Evolutionary conservation across 1,140 invertebrate genomes (phyloP).

Genomic region (Pachypeltis micranthus): DNA sequence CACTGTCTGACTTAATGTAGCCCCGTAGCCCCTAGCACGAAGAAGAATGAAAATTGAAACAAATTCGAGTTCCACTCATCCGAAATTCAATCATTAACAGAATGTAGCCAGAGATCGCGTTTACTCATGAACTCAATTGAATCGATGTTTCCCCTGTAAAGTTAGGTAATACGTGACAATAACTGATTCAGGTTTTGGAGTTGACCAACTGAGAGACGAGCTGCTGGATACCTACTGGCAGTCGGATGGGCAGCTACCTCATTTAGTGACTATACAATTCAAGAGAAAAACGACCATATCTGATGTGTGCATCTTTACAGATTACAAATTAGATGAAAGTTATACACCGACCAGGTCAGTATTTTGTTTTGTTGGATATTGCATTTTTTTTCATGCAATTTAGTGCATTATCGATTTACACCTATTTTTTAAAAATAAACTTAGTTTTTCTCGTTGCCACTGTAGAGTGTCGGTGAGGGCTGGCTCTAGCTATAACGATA

Average conservation of each 20-base stretch:
- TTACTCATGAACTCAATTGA: too few species aligned
- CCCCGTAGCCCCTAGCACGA: too few species aligned
- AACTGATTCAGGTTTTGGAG: constrained; percentile 71
- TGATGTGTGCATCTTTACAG: constrained; percentile 93
- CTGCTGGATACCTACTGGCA: constrained; percentile 98
- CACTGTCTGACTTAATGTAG: too few species aligned
- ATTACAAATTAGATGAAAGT: constrained; percentile 97
- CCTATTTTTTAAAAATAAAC: background rate
- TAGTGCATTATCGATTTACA: constrained; percentile 3
- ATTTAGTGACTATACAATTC: constrained; percentile 97
- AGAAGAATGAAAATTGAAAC: too few species aligned
- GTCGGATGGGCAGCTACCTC: constrained; percentile 94
- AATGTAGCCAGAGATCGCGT: too few species aligned
- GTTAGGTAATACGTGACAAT: too few species aligned
- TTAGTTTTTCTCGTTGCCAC: background rate
- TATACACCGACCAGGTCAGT: constrained; percentile 83
- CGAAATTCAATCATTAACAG: too few species aligned
- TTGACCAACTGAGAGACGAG: constrained; percentile 90
- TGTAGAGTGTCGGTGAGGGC: constrained; percentile 81
- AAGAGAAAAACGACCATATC: constrained; percentile 87
- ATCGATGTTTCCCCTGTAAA: too few species aligned
- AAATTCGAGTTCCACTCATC: too few species aligned
- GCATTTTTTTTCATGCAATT: background rate
- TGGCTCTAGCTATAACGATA: constrained; percentile 93
- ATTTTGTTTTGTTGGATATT: background rate